Evolutionary conservation across 2,888 invertebrate genomes (phyloP).

Genomic region (Candidula unifasciata): DNA sequence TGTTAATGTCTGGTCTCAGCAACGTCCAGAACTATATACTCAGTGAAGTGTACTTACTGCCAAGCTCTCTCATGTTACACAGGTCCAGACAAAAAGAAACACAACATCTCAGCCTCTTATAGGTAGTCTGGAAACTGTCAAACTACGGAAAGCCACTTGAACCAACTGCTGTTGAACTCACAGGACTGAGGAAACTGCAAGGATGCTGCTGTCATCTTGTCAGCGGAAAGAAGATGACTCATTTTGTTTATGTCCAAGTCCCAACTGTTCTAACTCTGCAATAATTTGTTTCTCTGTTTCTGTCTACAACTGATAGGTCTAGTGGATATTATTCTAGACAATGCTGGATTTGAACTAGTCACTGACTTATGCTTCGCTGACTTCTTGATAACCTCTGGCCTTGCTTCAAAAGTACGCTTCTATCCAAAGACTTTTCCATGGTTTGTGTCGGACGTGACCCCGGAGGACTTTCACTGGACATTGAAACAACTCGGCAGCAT

Average conservation of each 20-base stretch:
- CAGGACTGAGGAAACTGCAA: too few relatives aligned
- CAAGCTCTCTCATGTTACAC: too few relatives aligned
- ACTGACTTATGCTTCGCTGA: slow-evolving; percentile 92
- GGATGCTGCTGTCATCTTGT: too few relatives aligned
- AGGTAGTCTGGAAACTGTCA: too few relatives aligned
- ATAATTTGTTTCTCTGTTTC: background rate
- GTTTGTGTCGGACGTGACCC: slow-evolving; percentile 95
- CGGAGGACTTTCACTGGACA: slow-evolving; percentile 86
- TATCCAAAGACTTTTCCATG: slow-evolving; percentile 94
- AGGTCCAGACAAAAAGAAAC: too few relatives aligned
- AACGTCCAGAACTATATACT: too few relatives aligned
- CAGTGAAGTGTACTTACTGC: too few relatives aligned
- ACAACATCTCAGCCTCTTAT: too few relatives aligned
- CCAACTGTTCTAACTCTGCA: background rate
- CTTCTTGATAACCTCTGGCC: slow-evolving; percentile 83
- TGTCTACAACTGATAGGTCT: slow-evolving; percentile 48
- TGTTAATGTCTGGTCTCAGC: too few relatives aligned
- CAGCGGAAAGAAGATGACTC: too few relatives aligned
- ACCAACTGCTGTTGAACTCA: too few relatives aligned
- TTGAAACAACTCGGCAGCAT: slow-evolving; percentile 78
- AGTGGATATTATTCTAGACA: slow-evolving; percentile 86
- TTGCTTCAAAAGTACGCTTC: slow-evolving; percentile 85
- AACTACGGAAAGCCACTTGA: too few relatives aligned
- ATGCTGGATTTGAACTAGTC: slow-evolving; percentile 94
- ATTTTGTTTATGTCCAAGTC: background rate